Base-by-base conservation (phyloP, 2,888 invertebrate species). In the Machimus atricapillus region DNA sequence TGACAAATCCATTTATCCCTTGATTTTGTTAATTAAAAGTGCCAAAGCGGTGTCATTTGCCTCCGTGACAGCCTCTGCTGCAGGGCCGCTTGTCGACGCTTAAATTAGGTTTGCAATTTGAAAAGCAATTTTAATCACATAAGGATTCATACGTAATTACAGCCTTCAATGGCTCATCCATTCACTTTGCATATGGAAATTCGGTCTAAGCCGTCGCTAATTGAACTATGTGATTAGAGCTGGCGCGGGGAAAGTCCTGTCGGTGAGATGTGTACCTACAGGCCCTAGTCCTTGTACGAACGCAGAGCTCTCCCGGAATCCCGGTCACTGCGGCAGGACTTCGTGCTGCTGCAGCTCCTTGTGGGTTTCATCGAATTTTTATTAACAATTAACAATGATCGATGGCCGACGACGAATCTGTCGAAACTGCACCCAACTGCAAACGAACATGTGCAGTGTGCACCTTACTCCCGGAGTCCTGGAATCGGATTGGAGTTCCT, bases 301-400 rank as follows among this genome's bases (percentile, higher is more conserved):
- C 2, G 27, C 66, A 27, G 66, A 5, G 27, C 8, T 14, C n/a
- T 23, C 9, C 23, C 12, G 23, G 12, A 66, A 27, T 66, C 23
- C n/a, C 12, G 66, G 66, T 12, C 12, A 23, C 23, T n/a, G 52
- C n/a, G 16, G 52, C 52, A 52, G n/a, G 9, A 66, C 37, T 40
- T 9, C n/a, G 37, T n/a, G 16, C 78, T 78, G 19, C 78, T n/a
- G 16, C 46, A 43, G 37, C 78, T 78, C 27, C 78, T 40, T 27
- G 52, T 52, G 79, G 40, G 79, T 27, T 56, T 79, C 27, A 46
- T 79, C 79, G 52, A 56, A 52, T 79, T 79, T 79, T 79, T 79
- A 79, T 79, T 79, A 79, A 79, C 79, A 79, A 79, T 79, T 79
- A 79, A 79, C 79, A 52, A 79, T 79, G 79, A 79, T 79, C 79